Evolutionary conservation across 2,113 vertebrate genomes (phyloP).

Genomic region (Thalassarche chlororhynchos): DNA sequence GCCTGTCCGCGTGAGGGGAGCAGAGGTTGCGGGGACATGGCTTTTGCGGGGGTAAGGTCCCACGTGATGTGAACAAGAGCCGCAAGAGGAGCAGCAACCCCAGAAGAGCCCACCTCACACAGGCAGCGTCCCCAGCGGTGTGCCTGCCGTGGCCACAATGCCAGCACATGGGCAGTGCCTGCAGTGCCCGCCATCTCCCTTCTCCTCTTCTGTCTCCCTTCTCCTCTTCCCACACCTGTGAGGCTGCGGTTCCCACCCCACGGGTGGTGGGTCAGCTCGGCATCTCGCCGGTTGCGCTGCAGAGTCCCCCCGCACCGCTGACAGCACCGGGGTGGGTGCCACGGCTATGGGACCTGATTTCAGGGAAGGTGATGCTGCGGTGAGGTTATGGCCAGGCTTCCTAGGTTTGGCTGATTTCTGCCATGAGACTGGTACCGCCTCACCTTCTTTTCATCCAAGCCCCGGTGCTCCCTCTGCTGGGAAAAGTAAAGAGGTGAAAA

Average conservation of each 20-base stretch:
- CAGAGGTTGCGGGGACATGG: not conserved
- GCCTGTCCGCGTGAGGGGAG: rapidly evolving
- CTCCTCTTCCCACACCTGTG: rapidly evolving
- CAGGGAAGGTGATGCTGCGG: not conserved
- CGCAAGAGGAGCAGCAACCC: not conserved
- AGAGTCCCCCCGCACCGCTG: not conserved
- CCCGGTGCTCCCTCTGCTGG: slow-evolving; percentile 22
- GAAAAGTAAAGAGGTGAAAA: not conserved
- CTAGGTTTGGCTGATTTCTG: not conserved
- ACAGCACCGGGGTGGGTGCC: not conserved
- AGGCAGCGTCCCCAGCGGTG: rapidly evolving
- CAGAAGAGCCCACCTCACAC: not conserved
- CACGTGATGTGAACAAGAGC: not conserved
- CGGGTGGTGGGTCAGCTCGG: rapidly evolving
- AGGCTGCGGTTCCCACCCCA: not conserved
- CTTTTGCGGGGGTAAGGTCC: not conserved
- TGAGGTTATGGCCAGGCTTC: not conserved
- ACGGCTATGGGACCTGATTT: not conserved
- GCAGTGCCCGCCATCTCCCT: not conserved
- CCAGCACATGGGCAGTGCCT: not conserved
- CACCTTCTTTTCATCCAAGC: not conserved
- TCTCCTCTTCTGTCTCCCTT: not conserved
- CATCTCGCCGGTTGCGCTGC: rapidly evolving
- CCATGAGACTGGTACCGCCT: no score
- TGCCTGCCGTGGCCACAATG: not conserved